Percentiles rank a stretch among this genome's conserved stretches.
Conservation (phyloP, 1,140 invertebrate species). For the Aphelinus certus region DNA sequence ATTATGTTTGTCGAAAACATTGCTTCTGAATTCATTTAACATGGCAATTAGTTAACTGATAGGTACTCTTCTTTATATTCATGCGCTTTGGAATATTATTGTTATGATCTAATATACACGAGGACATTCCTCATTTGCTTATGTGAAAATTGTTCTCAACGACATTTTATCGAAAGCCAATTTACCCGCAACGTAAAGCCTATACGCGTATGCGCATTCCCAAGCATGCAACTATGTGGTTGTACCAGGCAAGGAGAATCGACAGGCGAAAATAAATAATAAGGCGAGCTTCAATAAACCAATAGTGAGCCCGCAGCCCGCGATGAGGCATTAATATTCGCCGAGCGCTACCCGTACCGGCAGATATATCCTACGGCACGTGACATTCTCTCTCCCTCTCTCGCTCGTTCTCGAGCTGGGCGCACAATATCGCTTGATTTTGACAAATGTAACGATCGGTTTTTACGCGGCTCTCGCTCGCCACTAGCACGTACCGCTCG, state of each 20-base stretch:
- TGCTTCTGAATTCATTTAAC: too few species aligned
- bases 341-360: background rate
- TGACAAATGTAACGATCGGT: constrained; percentile 34
- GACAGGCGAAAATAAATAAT: constrained; percentile 13
- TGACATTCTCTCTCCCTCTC: too few species aligned
- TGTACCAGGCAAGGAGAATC: background rate
- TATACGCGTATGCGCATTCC: background rate
- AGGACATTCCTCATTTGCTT: too few species aligned
- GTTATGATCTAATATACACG: too few species aligned
- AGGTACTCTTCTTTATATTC: too few species aligned
- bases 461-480: constrained; percentile 14
- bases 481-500: background rate
- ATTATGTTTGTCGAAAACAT: too few species aligned
- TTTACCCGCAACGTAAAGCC: background rate
- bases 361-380: background rate
- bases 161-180: too few species aligned
- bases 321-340: constrained; percentile 29
- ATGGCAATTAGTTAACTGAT: too few species aligned
- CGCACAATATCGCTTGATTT: constrained; percentile 31
- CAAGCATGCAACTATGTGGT: background rate
- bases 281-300: constrained; percentile 13
- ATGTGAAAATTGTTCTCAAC: too few species aligned
- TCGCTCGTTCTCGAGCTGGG: background rate
- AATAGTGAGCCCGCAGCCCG: background rate
- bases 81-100: too few species aligned